Percentiles rank a stretch among this genome's conserved stretches.
Evolutionary conservation across 2,888 invertebrate species (phyloP).

Genomic region (Lottia scabra): DNA sequence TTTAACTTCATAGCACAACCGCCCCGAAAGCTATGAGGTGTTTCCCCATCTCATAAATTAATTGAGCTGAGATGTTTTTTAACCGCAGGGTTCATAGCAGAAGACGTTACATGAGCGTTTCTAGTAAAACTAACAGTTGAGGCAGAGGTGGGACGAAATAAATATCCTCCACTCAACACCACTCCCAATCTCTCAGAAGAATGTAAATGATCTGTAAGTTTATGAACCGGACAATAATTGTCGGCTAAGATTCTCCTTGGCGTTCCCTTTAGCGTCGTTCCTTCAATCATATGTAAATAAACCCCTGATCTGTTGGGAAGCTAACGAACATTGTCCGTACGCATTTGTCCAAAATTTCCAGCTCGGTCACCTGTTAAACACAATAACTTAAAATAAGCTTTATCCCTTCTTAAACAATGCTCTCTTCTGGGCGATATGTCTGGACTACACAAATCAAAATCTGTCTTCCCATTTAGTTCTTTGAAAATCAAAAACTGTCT

Average conservation of each 20-base stretch:
- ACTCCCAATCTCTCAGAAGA: not conserved
- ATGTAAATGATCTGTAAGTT: not conserved
- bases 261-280: not conserved
- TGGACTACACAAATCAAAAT: too few species aligned
- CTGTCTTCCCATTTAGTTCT: not conserved
- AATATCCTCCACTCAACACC: not conserved
- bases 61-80: not conserved
- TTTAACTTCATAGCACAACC: not conserved
- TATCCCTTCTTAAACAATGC: not conserved
- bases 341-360: not conserved
- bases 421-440: not conserved
- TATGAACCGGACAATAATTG: not conserved
- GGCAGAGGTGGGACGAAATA: not conserved
- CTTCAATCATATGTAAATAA: not conserved
- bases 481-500: not conserved
- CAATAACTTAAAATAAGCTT: not conserved
- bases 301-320: not conserved
- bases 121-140: not conserved
- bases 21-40: not conserved
- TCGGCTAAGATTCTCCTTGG: not conserved
- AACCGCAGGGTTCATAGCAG: not conserved
- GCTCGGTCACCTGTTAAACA: not conserved
- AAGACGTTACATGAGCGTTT: not conserved
- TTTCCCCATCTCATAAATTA: not conserved
- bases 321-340: not conserved